Percentiles rank a stretch among this genome's conserved stretches.
Conservation (phyloP, 2,888 invertebrate genomes). For the Lithosia quadra region DNA sequence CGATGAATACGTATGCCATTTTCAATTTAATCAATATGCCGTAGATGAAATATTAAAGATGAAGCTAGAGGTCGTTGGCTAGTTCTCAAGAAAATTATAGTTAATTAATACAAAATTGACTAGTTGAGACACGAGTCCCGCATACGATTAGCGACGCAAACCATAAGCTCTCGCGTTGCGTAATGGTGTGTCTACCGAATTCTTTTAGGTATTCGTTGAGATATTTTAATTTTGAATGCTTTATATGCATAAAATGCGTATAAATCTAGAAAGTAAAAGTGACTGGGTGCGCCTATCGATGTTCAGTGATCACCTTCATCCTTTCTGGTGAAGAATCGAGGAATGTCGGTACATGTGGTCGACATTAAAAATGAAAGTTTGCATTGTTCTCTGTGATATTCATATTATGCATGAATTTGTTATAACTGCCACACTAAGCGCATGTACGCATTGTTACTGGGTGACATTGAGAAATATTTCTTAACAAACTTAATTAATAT, state of each 20-base stretch:
- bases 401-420: constrained; percentile 43
- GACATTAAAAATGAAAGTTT: constrained; percentile 71
- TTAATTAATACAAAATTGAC: constrained; percentile 64
- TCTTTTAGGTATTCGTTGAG: constrained; percentile 65
- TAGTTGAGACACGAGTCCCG: constrained; percentile 63
- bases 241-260: constrained; percentile 47
- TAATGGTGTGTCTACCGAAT: constrained; percentile 74
- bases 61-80: constrained; percentile 18
- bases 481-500: constrained; percentile 61
- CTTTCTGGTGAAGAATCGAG: constrained; percentile 39
- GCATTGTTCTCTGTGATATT: constrained; percentile 41
- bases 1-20: not conserved
- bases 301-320: constrained; percentile 34
- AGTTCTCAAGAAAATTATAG: constrained; percentile 48
- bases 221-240: constrained; percentile 45
- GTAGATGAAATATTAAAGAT: not conserved
- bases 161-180: constrained; percentile 70
- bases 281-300: constrained; percentile 40
- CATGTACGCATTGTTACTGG: constrained; percentile 59
- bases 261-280: constrained; percentile 64
- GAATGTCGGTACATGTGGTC: constrained; percentile 49
- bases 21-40: constrained; percentile 22
- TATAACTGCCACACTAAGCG: constrained; percentile 67
- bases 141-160: constrained; percentile 68
- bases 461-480: constrained; percentile 74